A percentile compares a stretch with the other conserved stretches of the same genome.
phyloP scores from a whole-genome alignment of 2,888 invertebrate genomes.

The Chloroclysta siterata region DNA sequence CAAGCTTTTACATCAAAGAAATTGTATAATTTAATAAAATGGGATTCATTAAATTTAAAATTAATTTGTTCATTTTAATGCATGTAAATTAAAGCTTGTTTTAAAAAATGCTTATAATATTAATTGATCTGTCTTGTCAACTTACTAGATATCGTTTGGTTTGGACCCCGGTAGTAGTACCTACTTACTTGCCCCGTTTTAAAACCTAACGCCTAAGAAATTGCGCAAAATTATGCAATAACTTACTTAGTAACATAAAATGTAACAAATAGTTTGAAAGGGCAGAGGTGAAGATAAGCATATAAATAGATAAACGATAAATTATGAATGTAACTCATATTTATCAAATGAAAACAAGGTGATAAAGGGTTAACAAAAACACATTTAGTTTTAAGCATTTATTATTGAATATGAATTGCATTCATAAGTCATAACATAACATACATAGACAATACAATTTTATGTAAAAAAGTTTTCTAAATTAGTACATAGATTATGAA shows the following conservation, averaged over 20 bases:
- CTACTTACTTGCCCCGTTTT: no score
- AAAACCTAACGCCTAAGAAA: neutral
- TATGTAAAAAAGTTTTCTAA: slow-evolving; percentile 26
- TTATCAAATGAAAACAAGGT: slow-evolving; percentile 48
- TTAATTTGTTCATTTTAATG: no score
- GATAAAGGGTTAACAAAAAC: slow-evolving; percentile 59
- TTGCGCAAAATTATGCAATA: slow-evolving; percentile 4
- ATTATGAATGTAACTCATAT: slow-evolving; percentile 84
- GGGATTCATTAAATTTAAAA: no score
- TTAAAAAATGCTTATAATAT: no score
- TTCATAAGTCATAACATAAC: slow-evolving; percentile 54
- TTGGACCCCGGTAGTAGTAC: no score
- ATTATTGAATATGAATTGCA: slow-evolving; percentile 81
- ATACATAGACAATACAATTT: slow-evolving; percentile 26
- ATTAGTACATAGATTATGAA: slow-evolving; percentile 28
- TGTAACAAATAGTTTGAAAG: slow-evolving; percentile 14
- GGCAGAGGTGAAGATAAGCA: slow-evolving; percentile 17
- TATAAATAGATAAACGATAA: slow-evolving; percentile 41
- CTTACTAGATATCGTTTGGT: no score
- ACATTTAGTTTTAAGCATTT: slow-evolving; percentile 71
- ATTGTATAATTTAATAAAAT: no score
- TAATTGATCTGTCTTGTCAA: no score
- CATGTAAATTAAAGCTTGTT: no score
- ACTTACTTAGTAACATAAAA: neutral
- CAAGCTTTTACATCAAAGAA: no score